Evolutionary conservation across 2,888 invertebrate genomes (phyloP), one percentile per base, ranked within the genome.

Genomic region (Prosapia bicincta): DNA sequence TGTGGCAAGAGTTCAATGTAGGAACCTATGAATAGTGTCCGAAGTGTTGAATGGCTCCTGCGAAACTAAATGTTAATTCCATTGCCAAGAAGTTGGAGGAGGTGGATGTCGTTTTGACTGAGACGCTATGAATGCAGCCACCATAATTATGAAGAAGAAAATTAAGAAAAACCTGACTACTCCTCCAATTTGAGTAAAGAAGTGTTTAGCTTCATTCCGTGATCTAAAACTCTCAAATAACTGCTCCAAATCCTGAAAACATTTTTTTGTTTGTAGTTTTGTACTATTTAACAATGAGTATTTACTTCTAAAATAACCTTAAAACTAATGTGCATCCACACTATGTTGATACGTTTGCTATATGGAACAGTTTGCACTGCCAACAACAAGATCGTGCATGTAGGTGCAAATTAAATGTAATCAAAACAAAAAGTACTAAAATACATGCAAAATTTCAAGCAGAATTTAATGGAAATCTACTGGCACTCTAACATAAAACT

Each of bases 171-270:
- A 78, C 76, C 76, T 78, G 68, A 79, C 26, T 26, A 77, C 77
- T 54, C 76, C 72, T 69, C 78, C 75, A 69, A 79, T 75, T 67
- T 78, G 78, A 73, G 74, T 72, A 74, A 78, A 78, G 75, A 78
- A 77, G 54, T 76, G 76, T 78, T 79, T 79, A n/a, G 78, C 77
- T 71, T 79, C 78, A 71, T 79, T 79, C 38, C 78, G 77, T 66
- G 75, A 75, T 76, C 76, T 76, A 71, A 78, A 78, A 75, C 76
- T 77, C 43, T 73, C 66, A 77, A 73, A 79, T 70, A 78, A 74
- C 65, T 78, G 79, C 74, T 78, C 78, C 79, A 79, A 77, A 77
- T 79, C 79, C 79, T 79, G 68, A 75, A 54, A 54, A 54, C 54
- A 54, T 54, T 9, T 9, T 2, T 54, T 54, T 20, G 10, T 20